These are phyloP conservation scores for Lepidochrysops patricia DNA, from an alignment of 2,888 invertebrate species.

Conservation along the genomic window DNA sequence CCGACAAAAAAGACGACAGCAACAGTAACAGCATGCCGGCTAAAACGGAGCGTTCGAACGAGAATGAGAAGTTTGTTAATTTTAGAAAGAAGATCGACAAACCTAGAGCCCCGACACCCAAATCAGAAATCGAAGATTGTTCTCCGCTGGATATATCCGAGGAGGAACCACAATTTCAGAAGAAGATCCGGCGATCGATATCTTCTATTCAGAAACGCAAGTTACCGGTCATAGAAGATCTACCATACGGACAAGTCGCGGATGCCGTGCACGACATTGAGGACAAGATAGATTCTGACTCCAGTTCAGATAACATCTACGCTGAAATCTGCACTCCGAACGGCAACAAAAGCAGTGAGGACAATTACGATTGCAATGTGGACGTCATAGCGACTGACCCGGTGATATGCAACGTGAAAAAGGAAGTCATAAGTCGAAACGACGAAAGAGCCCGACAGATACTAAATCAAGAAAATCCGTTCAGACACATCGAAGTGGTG, in stretches of 20 bases:
- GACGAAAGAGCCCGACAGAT: slow-evolving; percentile 63
- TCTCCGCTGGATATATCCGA: slow-evolving; percentile 56
- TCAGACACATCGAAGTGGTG: slow-evolving; percentile 69
- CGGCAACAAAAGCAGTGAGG: slow-evolving; percentile 49
- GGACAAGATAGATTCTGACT: slow-evolving; percentile 58
- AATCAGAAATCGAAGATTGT: slow-evolving; percentile 56
- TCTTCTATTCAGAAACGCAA: slow-evolving; percentile 71
- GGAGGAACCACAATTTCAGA: slow-evolving; percentile 54
- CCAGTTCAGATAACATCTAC: slow-evolving; percentile 78
- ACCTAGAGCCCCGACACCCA: slow-evolving; percentile 65
- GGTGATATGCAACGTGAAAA: slow-evolving; percentile 67
- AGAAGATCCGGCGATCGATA: slow-evolving; percentile 70
- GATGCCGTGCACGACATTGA: slow-evolving; percentile 74
- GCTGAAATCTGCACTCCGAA: slow-evolving; percentile 78
- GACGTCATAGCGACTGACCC: slow-evolving; percentile 64
- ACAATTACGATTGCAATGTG: slow-evolving; percentile 55
- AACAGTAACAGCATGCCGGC: slow-evolving; percentile 70
- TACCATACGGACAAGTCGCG: slow-evolving; percentile 81
- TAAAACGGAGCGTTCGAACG: slow-evolving; percentile 55
- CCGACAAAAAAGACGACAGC: slow-evolving; percentile 63
- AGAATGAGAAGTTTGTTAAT: slow-evolving; percentile 53
- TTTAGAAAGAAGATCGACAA: slow-evolving; percentile 68
- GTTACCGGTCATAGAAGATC: slow-evolving; percentile 75
- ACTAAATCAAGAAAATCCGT: slow-evolving; percentile 62
- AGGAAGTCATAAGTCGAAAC: slow-evolving; percentile 62